Conservation (phyloP, 2,113 vertebrate species). For the Neolamprologus tretocephalus region DNA sequence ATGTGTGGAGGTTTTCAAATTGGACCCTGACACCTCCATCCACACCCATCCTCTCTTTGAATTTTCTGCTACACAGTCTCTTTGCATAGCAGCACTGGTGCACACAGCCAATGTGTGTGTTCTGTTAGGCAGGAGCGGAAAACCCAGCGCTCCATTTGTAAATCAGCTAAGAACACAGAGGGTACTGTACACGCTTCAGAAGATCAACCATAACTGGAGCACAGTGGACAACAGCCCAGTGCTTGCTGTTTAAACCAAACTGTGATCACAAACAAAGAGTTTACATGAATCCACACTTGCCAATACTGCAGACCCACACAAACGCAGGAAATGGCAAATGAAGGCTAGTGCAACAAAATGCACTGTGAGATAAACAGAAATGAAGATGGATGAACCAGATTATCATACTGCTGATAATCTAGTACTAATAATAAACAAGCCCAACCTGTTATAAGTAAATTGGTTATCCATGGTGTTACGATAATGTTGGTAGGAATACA, state of each 20-base stretch:
- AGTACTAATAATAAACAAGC: neutral
- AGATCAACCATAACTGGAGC: neutral
- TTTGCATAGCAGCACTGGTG: neutral
- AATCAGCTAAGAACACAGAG: neutral
- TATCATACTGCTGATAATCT: neutral
- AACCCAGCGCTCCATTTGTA: neutral
- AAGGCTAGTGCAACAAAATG: neutral
- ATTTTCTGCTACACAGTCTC: neutral
- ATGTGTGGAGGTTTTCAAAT: neutral
- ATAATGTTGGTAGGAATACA: neutral
- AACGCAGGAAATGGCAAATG: fast-evolving
- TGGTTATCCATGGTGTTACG: neutral
- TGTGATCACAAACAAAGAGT: neutral
- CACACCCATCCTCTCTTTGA: neutral
- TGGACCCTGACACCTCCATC: neutral
- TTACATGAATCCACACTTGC: neutral
- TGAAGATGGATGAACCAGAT: neutral
- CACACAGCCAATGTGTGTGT: neutral
- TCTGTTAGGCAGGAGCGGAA: neutral
- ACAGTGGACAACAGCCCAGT: neutral
- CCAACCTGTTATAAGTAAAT: neutral
- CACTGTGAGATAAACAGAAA: neutral
- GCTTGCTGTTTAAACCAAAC: neutral
- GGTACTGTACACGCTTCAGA: neutral
- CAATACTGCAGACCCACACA: neutral